These are phyloP conservation scores for Salarias fasciatus DNA, from an alignment of 2,797 vertebrate genomes.

Conservation along the genomic window DNA sequence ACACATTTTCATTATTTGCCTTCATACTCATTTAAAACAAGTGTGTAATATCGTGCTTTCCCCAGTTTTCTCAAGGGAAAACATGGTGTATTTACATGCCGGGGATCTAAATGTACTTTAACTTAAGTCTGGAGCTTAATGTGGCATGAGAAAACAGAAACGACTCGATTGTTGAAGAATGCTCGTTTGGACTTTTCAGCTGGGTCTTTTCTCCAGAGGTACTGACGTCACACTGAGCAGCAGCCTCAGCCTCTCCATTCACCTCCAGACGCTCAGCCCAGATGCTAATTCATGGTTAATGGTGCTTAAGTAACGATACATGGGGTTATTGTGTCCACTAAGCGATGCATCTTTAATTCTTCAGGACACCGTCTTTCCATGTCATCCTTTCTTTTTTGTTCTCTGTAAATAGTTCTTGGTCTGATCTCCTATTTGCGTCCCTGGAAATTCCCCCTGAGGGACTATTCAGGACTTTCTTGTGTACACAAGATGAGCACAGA, in stretches of 20 bases:
- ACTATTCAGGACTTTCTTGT: slow-evolving; percentile 33
- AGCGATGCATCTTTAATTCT: slow-evolving; percentile 11
- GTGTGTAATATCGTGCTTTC: background rate
- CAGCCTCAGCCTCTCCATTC: slow-evolving; percentile 25
- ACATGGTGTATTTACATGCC: slow-evolving; percentile 15
- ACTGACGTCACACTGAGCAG: slow-evolving; percentile 47
- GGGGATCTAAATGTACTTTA: slow-evolving; percentile 9
- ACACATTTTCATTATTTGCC: too few relatives aligned
- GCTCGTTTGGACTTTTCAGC: slow-evolving; percentile 50
- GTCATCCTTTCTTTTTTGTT: slow-evolving; percentile 14
- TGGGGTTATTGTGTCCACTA: slow-evolving; percentile 29
- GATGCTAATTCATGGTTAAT: slow-evolving; percentile 45
- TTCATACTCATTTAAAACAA: too few relatives aligned
- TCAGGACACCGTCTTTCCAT: slow-evolving; percentile 19
- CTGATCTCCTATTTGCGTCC: slow-evolving; percentile 48
- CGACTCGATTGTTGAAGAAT: slow-evolving; percentile 40
- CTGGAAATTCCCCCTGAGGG: slow-evolving; percentile 55
- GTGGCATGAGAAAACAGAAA: slow-evolving; percentile 21
- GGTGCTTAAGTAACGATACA: slow-evolving; percentile 31
- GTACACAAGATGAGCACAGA: slow-evolving; percentile 15
- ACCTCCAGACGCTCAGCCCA: slow-evolving; percentile 27
- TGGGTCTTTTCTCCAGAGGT: slow-evolving; percentile 31
- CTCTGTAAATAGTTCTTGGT: slow-evolving; percentile 10
- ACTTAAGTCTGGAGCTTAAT: slow-evolving; percentile 29
- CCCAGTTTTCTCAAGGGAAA: slow-evolving; percentile 1